These are phyloP conservation scores for Orycteropus afer DNA, from an alignment of 2,113 vertebrate genomes.

Conservation along the genomic window DNA sequence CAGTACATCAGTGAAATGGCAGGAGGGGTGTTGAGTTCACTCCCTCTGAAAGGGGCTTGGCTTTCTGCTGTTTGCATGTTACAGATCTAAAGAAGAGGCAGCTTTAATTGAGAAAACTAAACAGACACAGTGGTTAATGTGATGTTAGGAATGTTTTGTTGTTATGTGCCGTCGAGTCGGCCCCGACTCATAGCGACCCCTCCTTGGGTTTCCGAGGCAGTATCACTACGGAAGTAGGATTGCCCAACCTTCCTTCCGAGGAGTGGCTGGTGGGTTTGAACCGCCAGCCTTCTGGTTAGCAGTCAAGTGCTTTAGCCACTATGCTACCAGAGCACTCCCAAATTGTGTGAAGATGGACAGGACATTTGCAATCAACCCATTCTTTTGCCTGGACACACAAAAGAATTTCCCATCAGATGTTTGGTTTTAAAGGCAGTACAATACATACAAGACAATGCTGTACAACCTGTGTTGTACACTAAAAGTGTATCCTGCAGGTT, in stretches of 20 bases:
- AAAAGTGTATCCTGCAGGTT: neutral
- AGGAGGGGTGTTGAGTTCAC: neutral
- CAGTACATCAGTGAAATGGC: neutral
- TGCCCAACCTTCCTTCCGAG: no score
- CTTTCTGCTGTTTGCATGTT: neutral
- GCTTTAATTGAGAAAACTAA: neutral
- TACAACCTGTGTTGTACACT: neutral
- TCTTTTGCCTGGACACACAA: neutral
- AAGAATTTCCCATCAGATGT: neutral
- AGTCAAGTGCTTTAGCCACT: no score
- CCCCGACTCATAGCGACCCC: no score
- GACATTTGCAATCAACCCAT: neutral
- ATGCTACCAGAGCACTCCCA: no score
- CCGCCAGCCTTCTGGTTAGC: no score
- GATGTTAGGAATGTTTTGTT: neutral
- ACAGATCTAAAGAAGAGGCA: neutral
- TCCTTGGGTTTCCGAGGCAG: no score
- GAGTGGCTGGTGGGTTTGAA: no score
- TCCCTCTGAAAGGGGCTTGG: neutral
- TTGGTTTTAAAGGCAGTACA: neutral
- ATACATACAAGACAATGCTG: neutral
- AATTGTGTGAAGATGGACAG: neutral
- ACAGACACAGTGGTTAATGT: neutral
- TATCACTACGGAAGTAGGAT: no score
- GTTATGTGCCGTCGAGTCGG: no score